Base-by-base conservation (phyloP, 1,140 invertebrate genomes). In the Drosophila subobscura region DNA sequence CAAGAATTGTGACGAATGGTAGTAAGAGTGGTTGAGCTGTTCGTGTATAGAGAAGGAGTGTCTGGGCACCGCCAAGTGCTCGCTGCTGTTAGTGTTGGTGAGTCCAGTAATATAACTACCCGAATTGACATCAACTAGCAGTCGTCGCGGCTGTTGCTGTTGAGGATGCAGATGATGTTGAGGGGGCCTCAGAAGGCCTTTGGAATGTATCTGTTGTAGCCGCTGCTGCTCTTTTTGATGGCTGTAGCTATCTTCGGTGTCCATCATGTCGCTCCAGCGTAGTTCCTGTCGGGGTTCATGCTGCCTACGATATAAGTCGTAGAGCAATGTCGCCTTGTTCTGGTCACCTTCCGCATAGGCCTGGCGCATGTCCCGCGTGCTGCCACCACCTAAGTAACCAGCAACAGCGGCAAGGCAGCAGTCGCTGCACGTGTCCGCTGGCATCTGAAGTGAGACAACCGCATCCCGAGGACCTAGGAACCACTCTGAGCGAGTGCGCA, bases 401-500 rank as follows among this genome's bases (percentile, higher is more conserved):
- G 79, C 79, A 25, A 81, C 81, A 20, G 77, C 85, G 22, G 85
- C 81, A 40, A 91, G 23, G 52, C 84, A 91, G 46, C 90, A 90
- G 54, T 90, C 90, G 75, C 90, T 91, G 72, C 90, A 91, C 8
- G 90, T 89, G 22, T 83, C 84, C 53, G 70, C 73, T 54, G 81
- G 71, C 68, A 90, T 55, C 47, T 85, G 73, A 46, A 91, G 63
- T 49, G 90, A 73, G 51, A 88, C 75, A 23, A 83, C 89, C 85
- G 93, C 93, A 54, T 89, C 92, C 51, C 92, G 91, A 52, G 95
- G 94, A 47, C 95, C 95, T 88, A 98, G 94, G 93, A 98, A 98
- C 97, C 97, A 98, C 92, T 98, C 97, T 46, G 97, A 98, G 78
- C 97, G 94, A 46, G 97, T 97, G 92, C 96, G 94, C 97, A 98